These are phyloP conservation scores for Aurelia sp. DNA, from an alignment of 30 jellyfish, hydroid and myxozoan genomes.

Conservation along the genomic window DNA sequence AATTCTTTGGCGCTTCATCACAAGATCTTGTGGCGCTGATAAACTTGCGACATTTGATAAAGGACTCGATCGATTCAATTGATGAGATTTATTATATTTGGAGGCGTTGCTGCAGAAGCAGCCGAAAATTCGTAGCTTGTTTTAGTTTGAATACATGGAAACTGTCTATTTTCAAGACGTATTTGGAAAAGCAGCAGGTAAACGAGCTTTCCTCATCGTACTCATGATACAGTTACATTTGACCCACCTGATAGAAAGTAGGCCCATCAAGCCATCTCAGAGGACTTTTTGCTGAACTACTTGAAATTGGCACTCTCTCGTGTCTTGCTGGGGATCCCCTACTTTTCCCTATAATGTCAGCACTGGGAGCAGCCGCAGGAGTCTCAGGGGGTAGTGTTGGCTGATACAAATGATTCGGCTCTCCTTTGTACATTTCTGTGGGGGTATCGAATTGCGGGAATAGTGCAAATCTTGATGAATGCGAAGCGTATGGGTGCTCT, in stretches of 20 bases:
- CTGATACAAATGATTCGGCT: slow-evolving; percentile 54
- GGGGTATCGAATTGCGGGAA: slow-evolving; percentile 76
- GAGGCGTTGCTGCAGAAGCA: no score
- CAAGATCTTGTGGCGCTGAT: no score
- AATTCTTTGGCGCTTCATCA: no score
- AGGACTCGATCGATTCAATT: no score
- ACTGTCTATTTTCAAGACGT: no score
- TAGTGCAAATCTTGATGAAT: slow-evolving; percentile 65
- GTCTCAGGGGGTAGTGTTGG: slow-evolving; percentile 82
- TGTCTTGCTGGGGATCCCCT: slow-evolving; percentile 87
- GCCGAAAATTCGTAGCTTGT: no score
- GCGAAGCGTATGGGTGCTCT: slow-evolving; percentile 84
- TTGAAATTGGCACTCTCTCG: slow-evolving; percentile 59
- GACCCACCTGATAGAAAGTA: slow-evolving; percentile 64
- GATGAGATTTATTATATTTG: no score
- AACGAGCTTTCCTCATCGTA: no score
- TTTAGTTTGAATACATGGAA: no score
- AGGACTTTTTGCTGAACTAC: slow-evolving; percentile 71
- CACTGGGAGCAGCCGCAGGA: slow-evolving; percentile 78
- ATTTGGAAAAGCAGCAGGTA: no score
- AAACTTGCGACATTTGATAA: no score
- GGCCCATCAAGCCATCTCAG: slow-evolving; percentile 89
- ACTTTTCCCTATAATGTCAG: slow-evolving; percentile 63
- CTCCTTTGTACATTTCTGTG: slow-evolving; percentile 62
- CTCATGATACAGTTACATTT: no score